A percentile compares a stretch with the other conserved stretches of the same genome.
These are phyloP conservation scores for Sipha maydis DNA, from an alignment of 2,888 invertebrate species.

Conservation along the genomic window DNA sequence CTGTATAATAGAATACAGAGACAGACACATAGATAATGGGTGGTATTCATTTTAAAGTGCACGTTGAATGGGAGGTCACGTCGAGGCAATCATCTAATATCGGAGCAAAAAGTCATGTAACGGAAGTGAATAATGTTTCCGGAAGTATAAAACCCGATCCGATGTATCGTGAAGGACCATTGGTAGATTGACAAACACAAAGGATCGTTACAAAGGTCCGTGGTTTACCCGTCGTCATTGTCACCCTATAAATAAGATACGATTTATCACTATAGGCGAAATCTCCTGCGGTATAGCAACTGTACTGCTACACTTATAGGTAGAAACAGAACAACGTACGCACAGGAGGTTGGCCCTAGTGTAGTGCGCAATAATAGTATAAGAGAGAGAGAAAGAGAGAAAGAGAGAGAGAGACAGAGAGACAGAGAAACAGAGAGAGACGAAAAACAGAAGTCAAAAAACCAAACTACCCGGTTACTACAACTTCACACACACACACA, in stretches of 20 bases:
- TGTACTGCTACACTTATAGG: background rate
- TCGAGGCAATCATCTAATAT: background rate
- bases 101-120: background rate
- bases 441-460: conserved; percentile 48
- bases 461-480: background rate
- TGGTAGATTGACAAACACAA: conserved; percentile 34
- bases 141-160: background rate
- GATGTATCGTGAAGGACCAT: background rate
- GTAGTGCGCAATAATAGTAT: background rate
- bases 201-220: conserved; percentile 54
- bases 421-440: background rate
- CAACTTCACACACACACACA: background rate
- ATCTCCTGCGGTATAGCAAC: conserved; percentile 17
- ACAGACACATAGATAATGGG: too few species aligned
- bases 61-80: background rate
- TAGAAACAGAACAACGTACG: background rate
- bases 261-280: conserved; percentile 39
- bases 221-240: conserved; percentile 28
- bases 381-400: too few species aligned
- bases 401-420: too few species aligned
- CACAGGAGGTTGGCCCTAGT: background rate
- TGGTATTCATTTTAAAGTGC: too few species aligned
- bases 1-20: too few species aligned
- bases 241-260: conserved; percentile 45
- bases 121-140: conserved; percentile 14